Evolutionary conservation across 2,113 vertebrate genomes (phyloP).

Genomic region (Grammomys surdaster): DNA sequence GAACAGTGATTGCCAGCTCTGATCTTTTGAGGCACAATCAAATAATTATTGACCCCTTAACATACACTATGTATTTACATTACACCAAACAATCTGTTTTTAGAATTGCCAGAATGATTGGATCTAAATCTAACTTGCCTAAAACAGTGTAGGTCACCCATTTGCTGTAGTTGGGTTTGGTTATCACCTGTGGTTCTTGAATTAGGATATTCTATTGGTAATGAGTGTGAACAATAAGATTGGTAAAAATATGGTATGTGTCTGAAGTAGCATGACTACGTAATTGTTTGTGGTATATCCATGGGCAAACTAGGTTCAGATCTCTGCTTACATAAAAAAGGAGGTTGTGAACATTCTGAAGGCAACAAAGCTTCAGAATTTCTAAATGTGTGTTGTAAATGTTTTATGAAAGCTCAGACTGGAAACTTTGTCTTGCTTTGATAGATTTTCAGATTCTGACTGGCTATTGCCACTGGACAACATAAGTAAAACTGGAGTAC

Average conservation of each 20-base stretch:
- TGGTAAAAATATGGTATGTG: slow-evolving; percentile 87
- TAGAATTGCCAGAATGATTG: too few species aligned
- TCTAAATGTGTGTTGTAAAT: slow-evolving; percentile 84
- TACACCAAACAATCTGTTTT: neutral
- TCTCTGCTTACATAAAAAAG: slow-evolving; percentile 90
- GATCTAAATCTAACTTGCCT: neutral
- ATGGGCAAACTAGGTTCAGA: slow-evolving; percentile 93
- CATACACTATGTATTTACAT: neutral
- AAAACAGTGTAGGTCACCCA: slow-evolving; percentile 86
- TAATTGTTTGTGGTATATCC: slow-evolving; percentile 93
- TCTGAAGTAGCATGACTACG: slow-evolving; percentile 90
- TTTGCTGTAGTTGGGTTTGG: slow-evolving; percentile 93
- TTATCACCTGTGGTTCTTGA: slow-evolving; percentile 93
- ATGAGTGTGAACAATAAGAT: slow-evolving; percentile 91
- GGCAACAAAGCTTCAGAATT: slow-evolving; percentile 87
- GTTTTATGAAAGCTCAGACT: slow-evolving; percentile 83
- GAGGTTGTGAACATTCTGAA: slow-evolving; percentile 91
- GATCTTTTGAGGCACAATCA: neutral
- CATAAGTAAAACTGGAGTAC: neutral
- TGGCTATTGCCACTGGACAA: slow-evolving; percentile 83
- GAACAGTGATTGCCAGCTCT: too few species aligned
- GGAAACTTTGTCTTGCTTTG: slow-evolving; percentile 84
- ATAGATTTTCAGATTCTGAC: slow-evolving; percentile 60
- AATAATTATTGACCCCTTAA: neutral
- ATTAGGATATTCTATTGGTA: slow-evolving; percentile 89